Base-by-base conservation (phyloP, 2,888 invertebrate genomes). In the Pristionchus entomophagus region DNA sequence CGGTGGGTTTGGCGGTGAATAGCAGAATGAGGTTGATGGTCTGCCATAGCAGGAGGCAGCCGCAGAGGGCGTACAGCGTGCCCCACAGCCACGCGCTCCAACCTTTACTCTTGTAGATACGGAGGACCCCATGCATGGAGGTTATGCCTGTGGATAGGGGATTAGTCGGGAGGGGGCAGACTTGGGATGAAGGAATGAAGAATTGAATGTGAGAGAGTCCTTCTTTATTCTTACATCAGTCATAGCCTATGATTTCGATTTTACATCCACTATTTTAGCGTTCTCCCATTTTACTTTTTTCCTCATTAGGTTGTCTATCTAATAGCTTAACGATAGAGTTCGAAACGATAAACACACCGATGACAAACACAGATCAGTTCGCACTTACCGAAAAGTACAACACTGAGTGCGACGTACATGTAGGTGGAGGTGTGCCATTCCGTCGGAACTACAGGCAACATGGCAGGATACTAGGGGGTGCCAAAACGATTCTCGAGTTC, bases 61-160 rank as follows among this genome's bases (percentile, higher is more conserved):
- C 82, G 19, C 82, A 82, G 56, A 59, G n/a, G 14, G 56, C 82
- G 41, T 53, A 59, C 26, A 82, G 53, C 19, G 45, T 38, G 14
- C 38, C 82, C 82, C 82, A 82, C 56, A 82, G 82, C 82, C 82
- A 82, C 38, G 82, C 56, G 26, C 59, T 82, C 65, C 65, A 65
- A 17, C 65, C 65, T 65, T 84, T 62, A 62, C 65, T 65, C 65
- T 56, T 49, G 73, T 84, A 84, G 84, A 84, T 84, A 59, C 84
- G 84, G 22, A 84, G 84, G 35, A 73, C 73, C 3, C 84, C 84
- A 69, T 73, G 73, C 84, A 84, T 69, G 14, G 84, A 53, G 26
- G 84, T 84, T 45, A 84, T 73, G 35, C 84, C 84, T 84, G 65
- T 32, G 59, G 59, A 51, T 14, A 51, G 29, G 65, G 59, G 82